Base-by-base conservation (phyloP, 2,797 vertebrate species). In the Tolypeutes matacus region DNA sequence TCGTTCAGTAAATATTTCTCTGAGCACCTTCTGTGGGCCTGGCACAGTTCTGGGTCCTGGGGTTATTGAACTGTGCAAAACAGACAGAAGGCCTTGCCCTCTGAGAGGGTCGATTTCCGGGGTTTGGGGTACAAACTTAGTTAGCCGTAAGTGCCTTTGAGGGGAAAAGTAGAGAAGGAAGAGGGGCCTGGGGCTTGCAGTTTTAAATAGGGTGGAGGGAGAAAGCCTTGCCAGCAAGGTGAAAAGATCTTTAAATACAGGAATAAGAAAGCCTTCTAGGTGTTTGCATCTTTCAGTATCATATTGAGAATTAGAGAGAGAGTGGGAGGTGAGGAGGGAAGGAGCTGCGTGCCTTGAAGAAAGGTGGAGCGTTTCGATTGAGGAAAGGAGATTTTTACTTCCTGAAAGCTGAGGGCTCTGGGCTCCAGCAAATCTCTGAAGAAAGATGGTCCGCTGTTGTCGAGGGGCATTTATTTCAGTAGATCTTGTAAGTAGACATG, bases 91-190 rank as follows among this genome's bases (percentile, higher is more conserved):
- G 8, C 42, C 65, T 64, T 60, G 29, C 25, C 15, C 29, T 60
- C 21, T 0, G 7, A 0, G 70, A 20, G 36, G 21, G 69, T 39
- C 23, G 5, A 0, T 65, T 12, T 82, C 13, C 8, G 11, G 46
- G 46, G 46, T 62, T 23, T 14, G 31, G 67, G 78, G 70, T 62
- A 15, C 15, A 20, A 23, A 31, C 23, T 60, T 21, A 7, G 31
- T 4, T 20, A 10, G 31, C 23, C 23, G 31, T 17, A 14, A 34
- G 53, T 69, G 75, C 42, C 51, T 64, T 64, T 49, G 64, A 58
- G 60, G 36, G 56, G 67, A 25, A 75, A n/a, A 4, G n/a, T 9
- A n/a, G 7, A 21, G 70, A 7, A 76, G 67, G 42, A 15, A 1
- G 36, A 58, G 51, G 39, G 39, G 39, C 13, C 80, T 86, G 39